phyloP scores from a whole-genome alignment of 2,113 vertebrate genomes.

The Candoia aspera region DNA sequence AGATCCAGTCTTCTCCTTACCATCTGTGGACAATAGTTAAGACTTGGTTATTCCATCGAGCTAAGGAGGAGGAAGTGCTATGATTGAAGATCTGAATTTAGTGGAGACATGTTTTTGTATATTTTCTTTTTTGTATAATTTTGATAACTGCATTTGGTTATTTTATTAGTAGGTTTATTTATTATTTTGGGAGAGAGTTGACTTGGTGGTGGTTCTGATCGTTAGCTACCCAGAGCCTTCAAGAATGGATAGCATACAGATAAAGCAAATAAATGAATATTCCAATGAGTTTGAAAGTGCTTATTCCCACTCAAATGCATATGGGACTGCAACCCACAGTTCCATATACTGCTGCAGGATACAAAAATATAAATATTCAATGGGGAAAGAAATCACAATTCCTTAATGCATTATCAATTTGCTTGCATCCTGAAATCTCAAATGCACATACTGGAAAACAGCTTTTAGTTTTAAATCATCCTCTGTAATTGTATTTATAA shows the following conservation, averaged over 20 bases:
- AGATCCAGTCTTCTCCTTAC: not conserved
- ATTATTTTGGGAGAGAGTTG: not conserved
- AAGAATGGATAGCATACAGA: not conserved
- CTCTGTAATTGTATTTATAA: not conserved
- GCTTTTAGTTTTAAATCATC: not conserved
- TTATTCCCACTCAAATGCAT: not conserved
- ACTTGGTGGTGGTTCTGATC: not conserved
- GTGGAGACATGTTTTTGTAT: not conserved
- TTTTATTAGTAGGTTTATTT: not conserved
- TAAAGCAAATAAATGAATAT: conserved; percentile 3
- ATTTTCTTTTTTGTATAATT: not conserved
- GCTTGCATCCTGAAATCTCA: not conserved
- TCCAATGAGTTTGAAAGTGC: not conserved
- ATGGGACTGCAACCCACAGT: not conserved
- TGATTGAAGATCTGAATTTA: not conserved
- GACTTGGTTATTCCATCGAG: not conserved
- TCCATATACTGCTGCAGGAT: not conserved
- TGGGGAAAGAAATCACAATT: not conserved
- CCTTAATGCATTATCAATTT: not conserved
- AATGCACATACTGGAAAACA: not conserved
- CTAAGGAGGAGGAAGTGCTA: not conserved
- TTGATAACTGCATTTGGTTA: not conserved
- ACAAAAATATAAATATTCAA: not conserved
- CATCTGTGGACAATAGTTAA: not conserved
- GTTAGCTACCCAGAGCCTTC: not conserved